phyloP scores from a whole-genome alignment of 2,888 invertebrate species.

The Drosophila niveifrons region DNA sequence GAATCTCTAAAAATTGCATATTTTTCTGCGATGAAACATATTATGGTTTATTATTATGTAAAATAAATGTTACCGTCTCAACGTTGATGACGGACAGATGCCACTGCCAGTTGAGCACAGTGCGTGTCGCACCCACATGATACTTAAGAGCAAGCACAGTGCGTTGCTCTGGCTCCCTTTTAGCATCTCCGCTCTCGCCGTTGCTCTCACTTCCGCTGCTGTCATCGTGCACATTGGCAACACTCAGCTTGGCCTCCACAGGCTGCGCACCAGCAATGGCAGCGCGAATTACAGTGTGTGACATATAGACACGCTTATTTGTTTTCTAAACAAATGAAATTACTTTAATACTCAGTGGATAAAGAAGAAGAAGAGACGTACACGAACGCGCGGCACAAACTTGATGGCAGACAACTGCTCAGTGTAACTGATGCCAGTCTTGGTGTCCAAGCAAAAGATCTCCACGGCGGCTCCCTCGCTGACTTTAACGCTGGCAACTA shows the following conservation, averaged over 20 bases:
- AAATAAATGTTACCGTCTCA: conserved; percentile 28
- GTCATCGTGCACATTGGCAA: background rate
- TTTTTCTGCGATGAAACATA: no score
- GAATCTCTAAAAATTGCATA: no score
- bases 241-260: conserved; percentile 27
- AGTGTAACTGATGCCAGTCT: conserved; percentile 31
- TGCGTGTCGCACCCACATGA: conserved; percentile 62
- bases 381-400: conserved; percentile 52
- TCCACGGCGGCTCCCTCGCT: conserved; percentile 3
- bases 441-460: conserved; percentile 36
- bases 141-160: conserved; percentile 72
- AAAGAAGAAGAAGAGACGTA: background rate
- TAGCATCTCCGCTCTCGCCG: background rate
- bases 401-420: conserved; percentile 42
- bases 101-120: conserved; percentile 77
- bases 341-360: background rate
- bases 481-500: conserved; percentile 8
- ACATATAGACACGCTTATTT: conserved; percentile 81
- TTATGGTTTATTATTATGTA: no score
- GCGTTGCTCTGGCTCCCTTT: background rate
- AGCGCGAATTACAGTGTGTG: conserved; percentile 55
- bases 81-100: conserved; percentile 30
- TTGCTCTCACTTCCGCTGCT: background rate
- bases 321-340: conserved; percentile 59
- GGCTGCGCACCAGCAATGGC: conserved; percentile 52